Evolutionary conservation across 2,888 invertebrate genomes (phyloP), one percentile per base, ranked within the genome.

Genomic region (Agonopterix heracliana): DNA sequence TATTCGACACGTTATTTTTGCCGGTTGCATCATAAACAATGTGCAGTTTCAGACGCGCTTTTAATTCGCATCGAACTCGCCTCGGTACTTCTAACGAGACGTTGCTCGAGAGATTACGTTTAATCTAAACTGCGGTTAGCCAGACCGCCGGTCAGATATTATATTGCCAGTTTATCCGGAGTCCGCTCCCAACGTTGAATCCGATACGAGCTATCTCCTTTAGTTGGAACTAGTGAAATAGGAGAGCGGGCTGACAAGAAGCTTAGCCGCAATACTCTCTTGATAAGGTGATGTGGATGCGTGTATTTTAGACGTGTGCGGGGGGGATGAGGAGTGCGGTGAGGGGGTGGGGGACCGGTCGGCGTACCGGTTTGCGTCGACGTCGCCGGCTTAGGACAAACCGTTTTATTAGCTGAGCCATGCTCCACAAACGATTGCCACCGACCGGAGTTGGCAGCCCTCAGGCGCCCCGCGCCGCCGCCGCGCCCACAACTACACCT

Each of bases 401-500:
- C 85, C 80, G 88, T 88, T 87, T 86, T 84, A 86, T 82, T 84
- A 85, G 82, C 76, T 72, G 71, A 78, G 80, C 81, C 67, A 75
- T 83, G 85, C 78, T 85, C 85, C 74, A 85, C 83, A 81, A 86
- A 86, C 75, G 72, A 78, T 68, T 64, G 73, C 78, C 74, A 74
- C 76, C 65, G 68, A 61, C 62, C 62, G 62, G 55, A 62, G 63
- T 59, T 59, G 58, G 62, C 64, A 71, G 65, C 75, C 72, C 69
- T 67, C 50, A 40, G 65, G 66, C 61, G 55, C 63, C 26, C 26
- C 26, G 66, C 55, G 66, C 64, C 55, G 66, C 62, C 55, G 66
- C 64, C 55, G 66, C 62, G 59, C 57, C 65, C 56, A 62, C 60
- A 55, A 56, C 61, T 62, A 57, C 59, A 63, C 62, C 59, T 64